Conservation (phyloP, 2,113 vertebrate species). For the Aldabrachelys gigantea region DNA sequence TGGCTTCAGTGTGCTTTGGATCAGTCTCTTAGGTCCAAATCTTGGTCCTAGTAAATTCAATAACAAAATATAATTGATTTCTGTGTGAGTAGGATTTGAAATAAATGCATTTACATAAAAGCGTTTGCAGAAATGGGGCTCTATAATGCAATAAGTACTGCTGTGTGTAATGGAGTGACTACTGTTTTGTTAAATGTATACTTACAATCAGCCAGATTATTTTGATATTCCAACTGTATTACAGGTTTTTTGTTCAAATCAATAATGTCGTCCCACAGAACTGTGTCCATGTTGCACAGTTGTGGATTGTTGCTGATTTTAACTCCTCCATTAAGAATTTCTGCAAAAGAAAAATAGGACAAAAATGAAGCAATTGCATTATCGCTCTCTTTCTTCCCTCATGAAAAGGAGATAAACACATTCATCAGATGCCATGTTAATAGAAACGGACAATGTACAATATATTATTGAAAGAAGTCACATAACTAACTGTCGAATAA, state of each 20-base stretch:
- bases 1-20: background rate
- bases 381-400: background rate
- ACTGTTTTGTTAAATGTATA: background rate
- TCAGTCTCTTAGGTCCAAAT: background rate
- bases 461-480: accelerated
- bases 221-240: slow-evolving; percentile 71
- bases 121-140: background rate
- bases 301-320: slow-evolving; percentile 81
- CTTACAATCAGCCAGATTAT: slow-evolving; percentile 79
- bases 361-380: background rate
- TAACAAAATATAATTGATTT: background rate
- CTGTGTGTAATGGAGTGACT: accelerated
- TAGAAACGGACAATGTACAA: background rate
- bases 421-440: background rate
- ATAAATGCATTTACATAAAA: background rate
- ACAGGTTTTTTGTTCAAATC: slow-evolving; percentile 59
- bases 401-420: background rate
- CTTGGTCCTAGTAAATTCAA: background rate
- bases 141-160: accelerated
- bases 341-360: slow-evolving; percentile 64
- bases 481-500: background rate
- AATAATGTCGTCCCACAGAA: slow-evolving; percentile 92
- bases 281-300: slow-evolving; percentile 88
- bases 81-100: background rate
- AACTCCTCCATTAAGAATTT: slow-evolving; percentile 92